These are phyloP conservation scores for Argentina silus DNA, from an alignment of 2,797 vertebrate species.

Conservation along the genomic window DNA sequence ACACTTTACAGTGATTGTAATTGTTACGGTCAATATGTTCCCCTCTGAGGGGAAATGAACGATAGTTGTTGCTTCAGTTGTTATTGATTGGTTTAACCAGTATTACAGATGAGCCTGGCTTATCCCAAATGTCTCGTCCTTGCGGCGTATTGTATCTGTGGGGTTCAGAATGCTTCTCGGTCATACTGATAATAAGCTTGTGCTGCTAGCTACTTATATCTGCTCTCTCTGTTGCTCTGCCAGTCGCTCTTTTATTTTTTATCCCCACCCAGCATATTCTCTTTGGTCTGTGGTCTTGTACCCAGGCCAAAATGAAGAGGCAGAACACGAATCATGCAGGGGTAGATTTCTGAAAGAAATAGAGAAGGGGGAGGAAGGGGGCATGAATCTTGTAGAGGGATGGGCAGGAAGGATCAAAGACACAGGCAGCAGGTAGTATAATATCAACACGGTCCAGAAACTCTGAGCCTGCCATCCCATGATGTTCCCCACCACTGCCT, in stretches of 20 bases:
- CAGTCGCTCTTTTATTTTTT: constrained; percentile 38
- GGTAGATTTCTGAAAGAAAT: not conserved
- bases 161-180: constrained; percentile 35
- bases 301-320: not conserved
- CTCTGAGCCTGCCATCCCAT: constrained; percentile 15
- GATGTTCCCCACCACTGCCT: constrained; percentile 25
- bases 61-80: constrained; percentile 35
- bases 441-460: constrained; percentile 8
- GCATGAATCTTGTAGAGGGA: not conserved
- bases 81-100: constrained; percentile 55
- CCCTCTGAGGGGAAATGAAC: constrained; percentile 24
- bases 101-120: constrained; percentile 53
- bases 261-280: not conserved
- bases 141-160: constrained; percentile 23
- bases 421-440: constrained; percentile 7
- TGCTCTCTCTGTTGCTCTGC: constrained; percentile 38
- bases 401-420: constrained; percentile 26
- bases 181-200: constrained; percentile 54
- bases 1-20: no score
- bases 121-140: constrained; percentile 60
- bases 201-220: constrained; percentile 22
- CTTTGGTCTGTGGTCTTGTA: constrained; percentile 4
- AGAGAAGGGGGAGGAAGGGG: not conserved
- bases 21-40: not conserved
- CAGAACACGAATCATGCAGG: constrained; percentile 8